phyloP scores from a whole-genome alignment of 2,797 vertebrate genomes.

The Pseudomugil tenellus region DNA sequence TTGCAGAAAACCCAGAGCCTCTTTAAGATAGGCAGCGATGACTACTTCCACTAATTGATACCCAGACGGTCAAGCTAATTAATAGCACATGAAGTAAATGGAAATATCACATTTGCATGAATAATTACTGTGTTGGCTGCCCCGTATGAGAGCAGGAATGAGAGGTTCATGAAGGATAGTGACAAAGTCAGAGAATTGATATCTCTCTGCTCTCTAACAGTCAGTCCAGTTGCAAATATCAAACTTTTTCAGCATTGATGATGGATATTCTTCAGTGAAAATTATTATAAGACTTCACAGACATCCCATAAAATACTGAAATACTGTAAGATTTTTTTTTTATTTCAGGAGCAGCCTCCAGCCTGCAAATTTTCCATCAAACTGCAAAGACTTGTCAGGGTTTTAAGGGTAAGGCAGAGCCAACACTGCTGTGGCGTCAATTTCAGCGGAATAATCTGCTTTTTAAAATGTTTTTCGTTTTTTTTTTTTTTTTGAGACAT shows the following conservation, averaged over 20 bases:
- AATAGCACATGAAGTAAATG: slow-evolving; percentile 70
- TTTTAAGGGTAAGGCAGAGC: slow-evolving; percentile 9
- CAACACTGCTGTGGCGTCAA: slow-evolving; percentile 30
- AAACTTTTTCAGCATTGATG: not conserved
- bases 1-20: slow-evolving; percentile 28
- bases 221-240: not conserved
- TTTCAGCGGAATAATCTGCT: slow-evolving; percentile 44
- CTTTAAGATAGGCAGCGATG: slow-evolving; percentile 1
- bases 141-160: slow-evolving; percentile 26
- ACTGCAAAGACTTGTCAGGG: slow-evolving; percentile 23
- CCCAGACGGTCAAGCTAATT: slow-evolving; percentile 60
- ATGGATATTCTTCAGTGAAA: not conserved
- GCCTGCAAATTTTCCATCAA: slow-evolving; percentile 6
- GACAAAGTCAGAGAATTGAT: slow-evolving; percentile 17
- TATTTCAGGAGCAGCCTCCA: slow-evolving; percentile 7
- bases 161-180: slow-evolving; percentile 32
- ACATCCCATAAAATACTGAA: not conserved
- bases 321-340: no score
- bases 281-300: slow-evolving; percentile 3
- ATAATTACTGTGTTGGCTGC: slow-evolving; percentile 60
- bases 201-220: not conserved
- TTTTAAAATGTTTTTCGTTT: no score
- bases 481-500: slow-evolving; percentile 11
- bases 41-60: slow-evolving; percentile 60
- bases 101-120: slow-evolving; percentile 81